Conservation (phyloP, 2,888 invertebrate species). For the Leptopilina myrica region DNA sequence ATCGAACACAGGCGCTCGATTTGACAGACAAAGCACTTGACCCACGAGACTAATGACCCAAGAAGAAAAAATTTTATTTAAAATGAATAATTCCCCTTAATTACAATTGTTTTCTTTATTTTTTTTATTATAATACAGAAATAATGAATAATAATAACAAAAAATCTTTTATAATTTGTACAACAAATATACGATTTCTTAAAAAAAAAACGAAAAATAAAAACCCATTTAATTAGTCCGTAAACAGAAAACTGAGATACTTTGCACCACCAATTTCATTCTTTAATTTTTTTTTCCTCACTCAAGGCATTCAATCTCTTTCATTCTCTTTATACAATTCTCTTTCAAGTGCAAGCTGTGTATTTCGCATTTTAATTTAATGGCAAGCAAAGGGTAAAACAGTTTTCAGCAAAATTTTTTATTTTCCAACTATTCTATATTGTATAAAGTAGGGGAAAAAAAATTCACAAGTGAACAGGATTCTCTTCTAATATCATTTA, state of each 20-base stretch:
- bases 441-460: not conserved
- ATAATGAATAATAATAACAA: not conserved
- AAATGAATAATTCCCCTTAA: too few relatives aligned
- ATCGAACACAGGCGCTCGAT: too few relatives aligned
- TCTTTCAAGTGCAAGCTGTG: slow-evolving; percentile 40
- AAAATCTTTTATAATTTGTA: not conserved
- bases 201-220: not conserved
- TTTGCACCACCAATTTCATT: slow-evolving; percentile 29
- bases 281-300: slow-evolving; percentile 12
- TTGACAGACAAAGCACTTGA: too few relatives aligned
- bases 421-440: not conserved
- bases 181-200: not conserved
- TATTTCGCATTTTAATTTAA: slow-evolving; percentile 36
- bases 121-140: too few relatives aligned
- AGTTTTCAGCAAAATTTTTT: slow-evolving; percentile 19
- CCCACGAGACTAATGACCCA: too few relatives aligned
- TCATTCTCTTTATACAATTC: slow-evolving; percentile 17
- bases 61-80: too few relatives aligned
- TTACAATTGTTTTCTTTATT: too few relatives aligned
- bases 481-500: not conserved
- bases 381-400: slow-evolving; percentile 35
- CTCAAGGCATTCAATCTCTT: slow-evolving; percentile 21
- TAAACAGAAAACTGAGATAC: slow-evolving; percentile 14
- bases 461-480: slow-evolving; percentile 24
- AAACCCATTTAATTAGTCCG: not conserved